phyloP scores from a whole-genome alignment of 2,113 vertebrate species.

The Cololabis saira region DNA sequence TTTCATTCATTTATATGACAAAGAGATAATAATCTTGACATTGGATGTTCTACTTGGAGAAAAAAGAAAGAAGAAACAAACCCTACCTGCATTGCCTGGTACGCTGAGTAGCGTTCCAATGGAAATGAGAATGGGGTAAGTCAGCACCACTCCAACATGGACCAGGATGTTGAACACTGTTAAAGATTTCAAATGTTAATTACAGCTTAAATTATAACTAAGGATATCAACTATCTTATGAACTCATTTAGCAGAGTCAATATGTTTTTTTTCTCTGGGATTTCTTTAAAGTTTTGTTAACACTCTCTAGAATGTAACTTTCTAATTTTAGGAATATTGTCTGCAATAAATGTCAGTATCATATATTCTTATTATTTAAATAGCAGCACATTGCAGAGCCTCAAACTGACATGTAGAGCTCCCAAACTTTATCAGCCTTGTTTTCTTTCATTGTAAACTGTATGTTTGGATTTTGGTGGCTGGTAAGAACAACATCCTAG shows the following conservation, averaged over 20 bases:
- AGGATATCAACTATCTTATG: not conserved
- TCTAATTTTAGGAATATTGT: too few relatives aligned
- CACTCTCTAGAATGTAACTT: too few relatives aligned
- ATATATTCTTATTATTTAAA: too few relatives aligned
- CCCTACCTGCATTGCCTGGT: conserved; percentile 95
- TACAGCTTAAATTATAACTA: not conserved
- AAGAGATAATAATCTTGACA: not conserved
- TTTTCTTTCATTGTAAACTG: not conserved
- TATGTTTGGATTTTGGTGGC: not conserved
- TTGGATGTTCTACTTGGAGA: not conserved
- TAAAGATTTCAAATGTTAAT: conserved; percentile 21
- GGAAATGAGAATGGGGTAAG: conserved; percentile 97
- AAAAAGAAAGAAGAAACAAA: conserved; percentile 18
- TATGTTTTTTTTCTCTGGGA: not conserved
- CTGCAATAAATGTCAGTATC: too few relatives aligned
- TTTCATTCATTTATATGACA: not conserved
- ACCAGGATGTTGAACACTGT: conserved; percentile 97
- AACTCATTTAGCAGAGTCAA: not conserved
- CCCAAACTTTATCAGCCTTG: not conserved
- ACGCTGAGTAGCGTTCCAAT: conserved; percentile 97
- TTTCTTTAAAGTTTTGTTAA: not conserved
- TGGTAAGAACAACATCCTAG: not conserved
- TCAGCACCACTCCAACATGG: conserved; percentile 94
- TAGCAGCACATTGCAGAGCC: too few relatives aligned
- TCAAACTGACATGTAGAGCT: too few relatives aligned